Conservation (phyloP, 2,888 invertebrate genomes). For the Tethea ocularis region DNA sequence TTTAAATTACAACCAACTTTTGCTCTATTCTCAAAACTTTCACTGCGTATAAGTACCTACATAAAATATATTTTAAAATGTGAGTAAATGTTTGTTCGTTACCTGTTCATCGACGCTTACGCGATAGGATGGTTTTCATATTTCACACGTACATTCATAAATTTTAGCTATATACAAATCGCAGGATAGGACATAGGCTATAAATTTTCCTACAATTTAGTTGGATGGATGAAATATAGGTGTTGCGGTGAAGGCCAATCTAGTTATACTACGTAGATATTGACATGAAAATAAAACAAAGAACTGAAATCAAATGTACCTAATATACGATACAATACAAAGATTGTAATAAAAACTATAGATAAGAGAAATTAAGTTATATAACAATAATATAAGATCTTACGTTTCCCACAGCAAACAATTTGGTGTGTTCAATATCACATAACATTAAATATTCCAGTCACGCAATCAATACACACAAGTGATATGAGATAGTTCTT, state of each 20-base stretch:
- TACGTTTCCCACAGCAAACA: conserved; percentile 35
- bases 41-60: too few relatives aligned
- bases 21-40: too few relatives aligned
- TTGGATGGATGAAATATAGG: conserved; percentile 8
- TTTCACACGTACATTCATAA: background rate
- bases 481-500: conserved; percentile 38
- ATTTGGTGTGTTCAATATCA: conserved; percentile 36
- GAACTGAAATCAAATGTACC: background rate
- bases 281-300: background rate
- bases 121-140: background rate
- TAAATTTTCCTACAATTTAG: conserved; percentile 9
- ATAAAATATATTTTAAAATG: too few relatives aligned
- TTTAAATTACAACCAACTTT: too few relatives aligned
- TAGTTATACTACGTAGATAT: background rate
- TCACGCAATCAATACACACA: conserved; percentile 45
- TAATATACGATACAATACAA: background rate
- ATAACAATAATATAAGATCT: conserved; percentile 13
- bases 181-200: conserved; percentile 6
- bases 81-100: conserved; percentile 21
- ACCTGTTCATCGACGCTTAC: conserved; percentile 16
- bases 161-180: conserved; percentile 1
- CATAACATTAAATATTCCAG: conserved; percentile 31
- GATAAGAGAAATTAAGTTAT: background rate
- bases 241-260: background rate
- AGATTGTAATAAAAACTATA: background rate